Evolutionary conservation across 2,888 invertebrate species (phyloP).

Genomic region (Hirudinaria manillensis): DNA sequence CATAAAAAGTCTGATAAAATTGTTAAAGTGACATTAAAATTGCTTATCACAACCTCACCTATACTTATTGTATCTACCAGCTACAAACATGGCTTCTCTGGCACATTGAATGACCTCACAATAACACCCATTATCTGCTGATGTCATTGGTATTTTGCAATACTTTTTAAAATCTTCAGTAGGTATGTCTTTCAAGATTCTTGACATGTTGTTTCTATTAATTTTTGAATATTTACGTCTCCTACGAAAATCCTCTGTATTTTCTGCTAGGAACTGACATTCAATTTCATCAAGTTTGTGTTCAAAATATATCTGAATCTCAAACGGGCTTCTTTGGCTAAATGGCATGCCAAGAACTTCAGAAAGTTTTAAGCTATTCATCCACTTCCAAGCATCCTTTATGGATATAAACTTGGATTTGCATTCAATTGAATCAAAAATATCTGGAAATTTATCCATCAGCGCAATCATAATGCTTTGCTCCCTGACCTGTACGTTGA

Average conservation of each 20-base stretch:
- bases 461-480: constrained; percentile 32
- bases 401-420: constrained; percentile 54
- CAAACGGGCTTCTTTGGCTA: constrained; percentile 43
- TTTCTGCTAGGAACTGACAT: constrained; percentile 57
- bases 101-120: constrained; percentile 59
- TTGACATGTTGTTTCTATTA: constrained; percentile 47
- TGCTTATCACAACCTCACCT: not conserved
- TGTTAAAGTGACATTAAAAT: not conserved
- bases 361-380: constrained; percentile 63
- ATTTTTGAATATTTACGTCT: constrained; percentile 47
- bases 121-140: constrained; percentile 45
- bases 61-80: constrained; percentile 51
- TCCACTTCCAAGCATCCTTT: constrained; percentile 76
- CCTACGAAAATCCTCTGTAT: constrained; percentile 45
- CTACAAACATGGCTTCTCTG: constrained; percentile 65
- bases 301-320: constrained; percentile 54
- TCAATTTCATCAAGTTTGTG: constrained; percentile 62
- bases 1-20: not conserved
- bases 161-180: constrained; percentile 42
- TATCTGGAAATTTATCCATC: constrained; percentile 26
- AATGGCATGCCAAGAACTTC: constrained; percentile 52
- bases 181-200: constrained; percentile 44
- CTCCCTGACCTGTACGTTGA: constrained; percentile 34
- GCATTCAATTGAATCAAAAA: constrained; percentile 8
- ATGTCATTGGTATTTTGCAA: constrained; percentile 31